phyloP scores from a whole-genome alignment of 2,888 invertebrate genomes.

The Pseudococcus jackbeardsleyi region DNA sequence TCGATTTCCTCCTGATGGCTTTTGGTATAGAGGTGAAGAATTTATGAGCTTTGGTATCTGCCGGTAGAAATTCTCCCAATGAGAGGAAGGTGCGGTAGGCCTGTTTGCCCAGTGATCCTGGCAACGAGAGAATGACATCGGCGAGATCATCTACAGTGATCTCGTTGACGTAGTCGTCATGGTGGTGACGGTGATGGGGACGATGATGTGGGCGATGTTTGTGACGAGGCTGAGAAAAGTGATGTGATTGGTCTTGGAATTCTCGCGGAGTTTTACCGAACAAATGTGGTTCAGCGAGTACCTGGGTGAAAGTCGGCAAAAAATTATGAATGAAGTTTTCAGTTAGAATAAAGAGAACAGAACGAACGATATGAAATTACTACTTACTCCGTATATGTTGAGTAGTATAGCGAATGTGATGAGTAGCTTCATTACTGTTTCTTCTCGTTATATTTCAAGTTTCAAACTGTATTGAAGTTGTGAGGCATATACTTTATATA shows the following conservation, averaged over 20 bases:
- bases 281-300: not conserved
- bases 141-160: not conserved
- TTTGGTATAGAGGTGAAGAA: not conserved
- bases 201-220: not conserved
- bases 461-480: not conserved
- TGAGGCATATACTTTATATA: not conserved
- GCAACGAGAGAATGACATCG: not conserved
- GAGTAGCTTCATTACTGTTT: not conserved
- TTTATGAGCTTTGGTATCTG: not conserved
- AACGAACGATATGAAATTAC: not conserved
- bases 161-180: not conserved
- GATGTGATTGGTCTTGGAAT: not conserved
- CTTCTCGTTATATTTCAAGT: not conserved
- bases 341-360: too few species aligned
- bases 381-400: slow-evolving; percentile 13
- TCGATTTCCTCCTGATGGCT: not conserved
- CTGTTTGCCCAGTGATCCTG: not conserved
- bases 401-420: not conserved
- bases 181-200: not conserved
- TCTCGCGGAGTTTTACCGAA: not conserved
- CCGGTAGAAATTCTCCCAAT: not conserved
- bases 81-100: not conserved
- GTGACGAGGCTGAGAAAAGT: not conserved
- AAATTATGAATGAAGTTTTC: not conserved
- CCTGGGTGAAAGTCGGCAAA: not conserved